Base-by-base conservation (phyloP, 2,888 invertebrate species). In the Beris morrisii region DNA sequence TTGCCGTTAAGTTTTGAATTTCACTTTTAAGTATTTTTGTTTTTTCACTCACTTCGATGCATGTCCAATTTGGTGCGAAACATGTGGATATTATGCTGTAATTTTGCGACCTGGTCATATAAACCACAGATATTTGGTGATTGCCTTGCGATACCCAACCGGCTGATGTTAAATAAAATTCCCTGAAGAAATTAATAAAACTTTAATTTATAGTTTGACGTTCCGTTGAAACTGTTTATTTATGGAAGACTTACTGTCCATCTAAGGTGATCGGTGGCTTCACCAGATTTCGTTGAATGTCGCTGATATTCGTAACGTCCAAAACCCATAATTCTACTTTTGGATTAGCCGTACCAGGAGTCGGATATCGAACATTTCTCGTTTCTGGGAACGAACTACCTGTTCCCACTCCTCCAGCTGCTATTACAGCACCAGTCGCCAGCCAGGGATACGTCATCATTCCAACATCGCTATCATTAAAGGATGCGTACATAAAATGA, bases 51-150 rank as follows among this genome's bases (percentile, higher is more conserved):
- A 93, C 94, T 86, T 93, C 91, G 72, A 87, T 84, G 81, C 97
- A 97, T 65, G 88, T 87, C 88, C 93, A 92, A 77, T 88, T 89
- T 6, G 91, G 90, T 53, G 89, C 87, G 69, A 88, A 86, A 80
- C 97, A 97, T 70, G 93, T 87, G 70, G 93, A 90, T 74, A 96
- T 87, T 69, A 95, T 87, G 73, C 93, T 92, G 71, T 92, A 85
- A 81, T 97, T 97, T 82, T 97, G 97, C 53, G 92, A 89, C 73
- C 97, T 86, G 80, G 94, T 94, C 87, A 95, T 90, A 93, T 95
- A 97, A 66, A 95, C 91, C 58, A 92, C 90, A 59, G 92, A 88
- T 71, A 96, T 86, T 78, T 91, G 88, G 69, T 85, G 84, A 79
- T 91, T 90, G 74, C 86, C 86, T 76, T 87, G 86, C 74, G 90